phyloP scores from a whole-genome alignment of 2,797 vertebrate genomes.

The Crypturellus tataupa region DNA sequence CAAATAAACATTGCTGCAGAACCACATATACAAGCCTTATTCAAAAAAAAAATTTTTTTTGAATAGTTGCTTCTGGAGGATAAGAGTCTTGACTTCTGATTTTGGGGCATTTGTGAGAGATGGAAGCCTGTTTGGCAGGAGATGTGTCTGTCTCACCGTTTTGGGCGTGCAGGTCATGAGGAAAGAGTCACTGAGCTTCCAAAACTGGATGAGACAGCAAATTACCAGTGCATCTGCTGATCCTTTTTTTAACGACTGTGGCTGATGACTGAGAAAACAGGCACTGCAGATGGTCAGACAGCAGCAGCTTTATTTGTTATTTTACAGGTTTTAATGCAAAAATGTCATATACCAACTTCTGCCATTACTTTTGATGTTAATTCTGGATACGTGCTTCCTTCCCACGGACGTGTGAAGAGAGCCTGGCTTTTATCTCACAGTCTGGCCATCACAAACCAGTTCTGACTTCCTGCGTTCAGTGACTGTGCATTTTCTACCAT shows the following conservation, averaged over 20 bases:
- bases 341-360: neutral
- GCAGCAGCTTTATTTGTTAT: neutral
- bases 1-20: neutral
- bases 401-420: neutral
- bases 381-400: neutral
- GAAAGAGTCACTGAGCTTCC: neutral
- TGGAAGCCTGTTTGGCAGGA: neutral
- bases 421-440: neutral
- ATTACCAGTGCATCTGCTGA: rapidly evolving
- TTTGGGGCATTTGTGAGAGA: neutral
- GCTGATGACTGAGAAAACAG: neutral
- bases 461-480: neutral
- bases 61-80: neutral
- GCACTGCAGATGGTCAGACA: neutral
- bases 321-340: neutral
- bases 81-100: neutral
- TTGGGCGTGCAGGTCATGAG: neutral
- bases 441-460: neutral
- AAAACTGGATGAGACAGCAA: neutral
- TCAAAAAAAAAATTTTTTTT: neutral
- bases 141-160: neutral
- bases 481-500: neutral
- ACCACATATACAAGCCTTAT: neutral
- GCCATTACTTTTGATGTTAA: neutral
- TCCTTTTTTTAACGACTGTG: neutral